phyloP scores from a whole-genome alignment of 30 jellyfish, hydroid and myxozoan genomes.

The Hydractinia echinata region DNA sequence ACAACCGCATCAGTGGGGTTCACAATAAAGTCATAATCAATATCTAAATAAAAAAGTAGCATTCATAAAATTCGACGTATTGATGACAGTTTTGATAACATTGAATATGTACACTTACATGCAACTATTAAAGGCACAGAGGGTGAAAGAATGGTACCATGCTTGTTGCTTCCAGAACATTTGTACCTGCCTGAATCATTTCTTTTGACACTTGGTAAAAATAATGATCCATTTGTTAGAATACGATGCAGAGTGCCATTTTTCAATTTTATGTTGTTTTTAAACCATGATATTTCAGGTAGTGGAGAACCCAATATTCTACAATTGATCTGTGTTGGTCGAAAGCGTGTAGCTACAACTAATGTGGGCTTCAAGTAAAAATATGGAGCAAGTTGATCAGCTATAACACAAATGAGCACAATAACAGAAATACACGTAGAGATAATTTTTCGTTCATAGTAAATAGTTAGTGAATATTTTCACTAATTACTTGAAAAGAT shows the following conservation, averaged over 20 bases:
- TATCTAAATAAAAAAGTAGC: not conserved
- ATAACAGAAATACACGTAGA: too few species aligned
- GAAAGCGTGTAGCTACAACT: not conserved
- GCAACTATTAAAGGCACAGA: conserved; percentile 13
- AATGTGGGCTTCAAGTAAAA: not conserved
- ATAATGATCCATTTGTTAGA: conserved; percentile 23
- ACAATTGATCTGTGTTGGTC: not conserved
- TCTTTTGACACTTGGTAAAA: not conserved
- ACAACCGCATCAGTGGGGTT: not conserved
- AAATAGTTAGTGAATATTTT: too few species aligned
- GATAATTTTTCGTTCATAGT: too few species aligned
- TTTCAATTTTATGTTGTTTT: not conserved
- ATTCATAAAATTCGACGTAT: too few species aligned
- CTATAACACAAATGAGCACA: not conserved
- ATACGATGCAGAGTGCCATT: not conserved
- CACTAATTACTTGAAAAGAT: too few species aligned
- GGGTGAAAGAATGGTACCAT: conserved; percentile 17
- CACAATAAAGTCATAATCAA: conserved; percentile 17
- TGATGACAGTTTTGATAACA: too few species aligned
- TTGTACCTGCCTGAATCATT: conserved; percentile 1
- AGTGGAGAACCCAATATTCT: not conserved
- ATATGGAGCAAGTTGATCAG: conserved; percentile 6
- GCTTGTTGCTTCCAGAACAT: conserved; percentile 2
- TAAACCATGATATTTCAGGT: conserved; percentile 13
- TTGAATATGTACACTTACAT: not conserved